A percentile compares a stretch with the other conserved stretches of the same genome.
phyloP scores from a whole-genome alignment of 2,113 vertebrate genomes.

The Tyrannus savana region DNA sequence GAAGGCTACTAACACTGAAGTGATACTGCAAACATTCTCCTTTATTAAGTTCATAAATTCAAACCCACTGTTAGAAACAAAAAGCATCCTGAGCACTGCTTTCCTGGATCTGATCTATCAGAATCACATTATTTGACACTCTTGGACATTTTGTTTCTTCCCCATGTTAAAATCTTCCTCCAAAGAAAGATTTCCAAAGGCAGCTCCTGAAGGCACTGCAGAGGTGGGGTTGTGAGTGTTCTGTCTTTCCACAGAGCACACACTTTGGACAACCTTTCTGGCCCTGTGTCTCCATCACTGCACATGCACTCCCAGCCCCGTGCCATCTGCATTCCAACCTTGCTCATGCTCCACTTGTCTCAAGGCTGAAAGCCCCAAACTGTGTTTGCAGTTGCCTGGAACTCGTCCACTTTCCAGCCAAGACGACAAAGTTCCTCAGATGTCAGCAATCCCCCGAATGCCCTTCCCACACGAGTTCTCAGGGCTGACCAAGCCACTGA shows the following conservation, averaged over 20 bases:
- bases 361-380: constrained; percentile 37
- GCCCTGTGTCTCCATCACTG: neutral
- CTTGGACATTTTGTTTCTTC: neutral
- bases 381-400: constrained; percentile 37
- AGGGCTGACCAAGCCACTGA: constrained; percentile 33
- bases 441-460: constrained; percentile 44
- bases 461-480: constrained; percentile 63
- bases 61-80: neutral
- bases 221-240: neutral
- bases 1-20: neutral
- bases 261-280: neutral
- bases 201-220: fast-evolving
- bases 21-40: fast-evolving
- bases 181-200: neutral
- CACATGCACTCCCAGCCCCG: neutral
- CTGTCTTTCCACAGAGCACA: neutral
- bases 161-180: neutral
- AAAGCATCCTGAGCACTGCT: neutral
- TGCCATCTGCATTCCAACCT: constrained; percentile 25
- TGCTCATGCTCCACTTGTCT: neutral
- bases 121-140: neutral
- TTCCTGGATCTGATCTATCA: neutral
- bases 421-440: constrained; percentile 32
- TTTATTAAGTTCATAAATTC: neutral
- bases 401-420: constrained; percentile 51